These are phyloP conservation scores for Drosophila mayaguana DNA, from an alignment of 2,888 invertebrate species.

Conservation along the genomic window DNA sequence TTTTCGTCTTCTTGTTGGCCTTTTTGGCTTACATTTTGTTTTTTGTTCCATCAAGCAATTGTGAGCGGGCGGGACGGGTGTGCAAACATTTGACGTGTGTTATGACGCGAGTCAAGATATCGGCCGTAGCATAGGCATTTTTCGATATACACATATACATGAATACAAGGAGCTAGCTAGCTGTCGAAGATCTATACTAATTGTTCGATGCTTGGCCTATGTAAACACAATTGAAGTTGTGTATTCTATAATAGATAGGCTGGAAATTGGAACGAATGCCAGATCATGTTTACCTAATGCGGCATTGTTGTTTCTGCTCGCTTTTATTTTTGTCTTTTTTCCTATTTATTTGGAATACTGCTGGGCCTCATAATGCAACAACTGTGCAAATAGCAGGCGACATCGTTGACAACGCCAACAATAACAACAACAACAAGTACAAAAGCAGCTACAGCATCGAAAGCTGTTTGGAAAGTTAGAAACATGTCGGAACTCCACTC, in stretches of 20 bases:
- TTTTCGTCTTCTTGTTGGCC: constrained; percentile 43
- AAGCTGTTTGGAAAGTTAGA: constrained; percentile 80
- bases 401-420: constrained; percentile 45
- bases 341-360: constrained; percentile 70
- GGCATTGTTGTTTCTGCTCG: constrained; percentile 70
- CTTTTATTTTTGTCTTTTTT: constrained; percentile 57
- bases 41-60: constrained; percentile 14
- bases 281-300: constrained; percentile 79
- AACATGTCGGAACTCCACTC: constrained; percentile 54
- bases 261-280: constrained; percentile 77
- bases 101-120: constrained; percentile 78
- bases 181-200: constrained; percentile 62
- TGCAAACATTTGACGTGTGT: constrained; percentile 84
- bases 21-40: constrained; percentile 26
- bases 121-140: constrained; percentile 6
- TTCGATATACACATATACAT: constrained; percentile 1
- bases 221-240: constrained; percentile 69
- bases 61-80: constrained; percentile 52
- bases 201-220: constrained; percentile 60
- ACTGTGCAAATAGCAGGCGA: constrained; percentile 81
- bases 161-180: constrained; percentile 28
- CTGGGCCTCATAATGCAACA: constrained; percentile 70
- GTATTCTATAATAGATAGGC: constrained; percentile 55
- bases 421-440: constrained; percentile 27
- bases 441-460: constrained; percentile 41